These are phyloP conservation scores for Hippocampus kuda DNA, from an alignment of 2,797 vertebrate genomes.

Conservation along the genomic window DNA sequence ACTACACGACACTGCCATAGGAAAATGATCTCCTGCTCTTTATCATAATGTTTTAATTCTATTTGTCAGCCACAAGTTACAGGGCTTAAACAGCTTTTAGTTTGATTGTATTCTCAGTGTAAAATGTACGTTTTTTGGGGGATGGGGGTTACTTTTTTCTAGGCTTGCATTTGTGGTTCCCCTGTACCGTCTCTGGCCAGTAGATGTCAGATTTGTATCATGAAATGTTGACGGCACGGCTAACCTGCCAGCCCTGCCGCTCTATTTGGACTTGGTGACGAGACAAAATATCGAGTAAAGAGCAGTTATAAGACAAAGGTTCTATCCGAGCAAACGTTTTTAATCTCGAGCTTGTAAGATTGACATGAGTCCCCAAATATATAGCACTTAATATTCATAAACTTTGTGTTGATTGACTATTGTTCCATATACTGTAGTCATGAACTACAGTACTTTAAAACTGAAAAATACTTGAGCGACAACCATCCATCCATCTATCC, in stretches of 20 bases:
- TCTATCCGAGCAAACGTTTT: background rate
- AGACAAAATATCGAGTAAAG: background rate
- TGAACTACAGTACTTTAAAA: background rate
- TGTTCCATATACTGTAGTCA: too few species aligned
- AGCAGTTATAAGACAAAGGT: background rate
- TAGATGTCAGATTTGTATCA: slow-evolving; percentile 70
- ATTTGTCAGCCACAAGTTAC: too few species aligned
- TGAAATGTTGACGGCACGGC: slow-evolving; percentile 16
- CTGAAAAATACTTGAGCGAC: background rate
- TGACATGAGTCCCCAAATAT: too few species aligned
- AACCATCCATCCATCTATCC: background rate
- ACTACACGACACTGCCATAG: background rate
- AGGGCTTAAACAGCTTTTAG: background rate
- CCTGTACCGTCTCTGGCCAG: slow-evolving; percentile 46
- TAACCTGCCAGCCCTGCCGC: background rate
- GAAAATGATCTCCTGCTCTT: background rate
- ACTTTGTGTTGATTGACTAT: background rate
- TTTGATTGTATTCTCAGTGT: background rate
- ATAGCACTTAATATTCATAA: background rate
- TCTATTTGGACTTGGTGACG: background rate
- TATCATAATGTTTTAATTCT: background rate
- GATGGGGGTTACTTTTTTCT: background rate
- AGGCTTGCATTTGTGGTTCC: background rate
- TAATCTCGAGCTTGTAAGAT: background rate
- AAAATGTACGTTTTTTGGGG: background rate